Base-by-base conservation (phyloP, 2,888 invertebrate genomes). In the Macropis europaea region DNA sequence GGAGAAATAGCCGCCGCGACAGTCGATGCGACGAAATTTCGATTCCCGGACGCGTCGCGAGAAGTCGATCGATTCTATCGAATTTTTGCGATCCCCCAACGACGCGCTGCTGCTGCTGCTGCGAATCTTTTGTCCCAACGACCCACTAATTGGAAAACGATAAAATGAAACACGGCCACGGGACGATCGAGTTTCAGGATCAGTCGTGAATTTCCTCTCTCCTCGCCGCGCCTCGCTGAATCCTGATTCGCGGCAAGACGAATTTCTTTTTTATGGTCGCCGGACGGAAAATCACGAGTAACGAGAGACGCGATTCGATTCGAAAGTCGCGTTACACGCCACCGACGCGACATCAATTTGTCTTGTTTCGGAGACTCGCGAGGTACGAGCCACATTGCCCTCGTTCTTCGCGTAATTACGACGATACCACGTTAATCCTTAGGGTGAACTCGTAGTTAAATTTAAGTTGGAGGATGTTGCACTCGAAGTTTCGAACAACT, bases 371-470 rank as follows among this genome's bases (percentile, higher is more conserved):
- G n/a, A 56, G 60, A 32, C 34, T 64, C 62, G 32, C 56, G 59
- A 47, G 66, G 32, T 60, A 28, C 63, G 38, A 53, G 57, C 64
- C 61, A 70, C 52, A 64, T 78, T 56, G 69, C 62, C 57, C 53
- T 59, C 69, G 67, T 79, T 73, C 80, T 73, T 76, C 73, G 32
- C 61, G 79, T 76, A 80, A 76, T 76, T 80, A 79, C 82, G 72
- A 77, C 66, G 77, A 59, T 77, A 70, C 82, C 30, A 60, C 82
- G 80, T 81, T 81, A 82, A 81, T 82, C 82, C 81, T 80, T 63
- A 32, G 61, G 64, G 72, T 47, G 82, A 72, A 56, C 69, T 74
- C 66, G 64, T 68, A 80, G 82, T 81, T 82, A 70, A 77, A 81
- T 74, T 71, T 74, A 74, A 82, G 81, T 82, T 82, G 50, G 72